Base-by-base conservation (phyloP, 2,888 invertebrate genomes). In the Dendrolimus houi region DNA sequence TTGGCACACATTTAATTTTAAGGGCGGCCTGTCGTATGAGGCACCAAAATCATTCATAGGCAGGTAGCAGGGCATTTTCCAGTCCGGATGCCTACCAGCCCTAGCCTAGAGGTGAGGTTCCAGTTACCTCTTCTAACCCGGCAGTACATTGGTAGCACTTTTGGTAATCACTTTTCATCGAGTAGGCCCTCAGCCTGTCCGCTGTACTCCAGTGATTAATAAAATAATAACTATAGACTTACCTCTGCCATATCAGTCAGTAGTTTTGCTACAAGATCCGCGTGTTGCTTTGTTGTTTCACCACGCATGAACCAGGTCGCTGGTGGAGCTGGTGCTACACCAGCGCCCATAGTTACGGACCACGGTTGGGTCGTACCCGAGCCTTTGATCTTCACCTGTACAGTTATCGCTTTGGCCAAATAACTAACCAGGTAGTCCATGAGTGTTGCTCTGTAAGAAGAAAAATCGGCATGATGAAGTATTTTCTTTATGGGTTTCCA, bases 161-260 rank as follows among this genome's bases (percentile, higher is more conserved):
- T 29, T 29, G 29, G 6, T 29, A 29, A 29, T 3, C 29, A 29
- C 3, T 29, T 3, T 29, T 6, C 29, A 29, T 29, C 6, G 6
- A 29, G 3, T 29, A 29, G 6, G 6, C 6, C 6, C 29, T 29
- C 29, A 29, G 1, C 29, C 29, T 29, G 29, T 6, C 6, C 29
- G 0, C 29, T 29, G 6, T 29, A 29, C 3, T 14, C 17, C 17
- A 17, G 6, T 29, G 6, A 29, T 29, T 42, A 12, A 55, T 42
- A 1, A 41, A 7, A 54, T 29, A 1, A 41, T 52, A 9, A 52
- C 29, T 7, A 9, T 9, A n/a, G 14, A 1, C 14, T 92, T 90
- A 98, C 98, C 76, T 95, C 94, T 17, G 97, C 96, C 95, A 99
- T 97, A 74, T 99, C 98, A 62, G 96, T 94, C 14, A 99, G 93